Evolutionary conservation across 2,113 vertebrate species (phyloP).

Genomic region (Thermophis baileyi): DNA sequence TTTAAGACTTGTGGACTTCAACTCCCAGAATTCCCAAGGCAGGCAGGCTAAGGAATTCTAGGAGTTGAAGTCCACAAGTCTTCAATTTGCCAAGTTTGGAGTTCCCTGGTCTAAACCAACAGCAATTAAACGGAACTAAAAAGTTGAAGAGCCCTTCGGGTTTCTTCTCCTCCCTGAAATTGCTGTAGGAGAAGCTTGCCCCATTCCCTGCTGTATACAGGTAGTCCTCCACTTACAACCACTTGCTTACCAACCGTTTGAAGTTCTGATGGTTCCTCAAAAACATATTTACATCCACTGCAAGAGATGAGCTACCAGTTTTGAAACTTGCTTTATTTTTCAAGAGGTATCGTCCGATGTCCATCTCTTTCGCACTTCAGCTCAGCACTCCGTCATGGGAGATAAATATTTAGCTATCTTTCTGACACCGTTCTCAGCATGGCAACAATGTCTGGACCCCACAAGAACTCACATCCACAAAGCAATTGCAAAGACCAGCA

Average conservation of each 20-base stretch:
- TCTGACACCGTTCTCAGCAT: not conserved
- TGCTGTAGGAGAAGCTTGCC: not conserved
- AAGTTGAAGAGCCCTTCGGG: not conserved
- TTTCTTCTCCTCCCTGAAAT: not conserved
- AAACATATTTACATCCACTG: not conserved
- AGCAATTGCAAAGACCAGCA: not conserved
- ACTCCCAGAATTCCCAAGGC: no score
- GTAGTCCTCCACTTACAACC: not conserved
- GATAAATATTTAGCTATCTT: not conserved
- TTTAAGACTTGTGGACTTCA: no score
- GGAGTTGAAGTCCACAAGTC: no score
- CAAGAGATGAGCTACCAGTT: not conserved
- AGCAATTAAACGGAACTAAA: not conserved
- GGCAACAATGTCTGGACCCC: not conserved
- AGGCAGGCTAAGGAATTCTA: no score
- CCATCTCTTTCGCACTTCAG: not conserved
- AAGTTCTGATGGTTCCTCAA: not conserved
- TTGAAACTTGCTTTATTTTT: not conserved
- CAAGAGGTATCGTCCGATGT: rapidly evolving
- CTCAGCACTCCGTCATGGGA: not conserved
- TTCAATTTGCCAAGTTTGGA: no score
- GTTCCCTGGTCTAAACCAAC: not conserved
- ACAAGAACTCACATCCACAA: not conserved
- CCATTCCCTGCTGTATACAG: not conserved
- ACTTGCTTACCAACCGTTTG: not conserved